Evolutionary conservation across 2,888 invertebrate genomes (phyloP).

Genomic region (Muscina levida): DNA sequence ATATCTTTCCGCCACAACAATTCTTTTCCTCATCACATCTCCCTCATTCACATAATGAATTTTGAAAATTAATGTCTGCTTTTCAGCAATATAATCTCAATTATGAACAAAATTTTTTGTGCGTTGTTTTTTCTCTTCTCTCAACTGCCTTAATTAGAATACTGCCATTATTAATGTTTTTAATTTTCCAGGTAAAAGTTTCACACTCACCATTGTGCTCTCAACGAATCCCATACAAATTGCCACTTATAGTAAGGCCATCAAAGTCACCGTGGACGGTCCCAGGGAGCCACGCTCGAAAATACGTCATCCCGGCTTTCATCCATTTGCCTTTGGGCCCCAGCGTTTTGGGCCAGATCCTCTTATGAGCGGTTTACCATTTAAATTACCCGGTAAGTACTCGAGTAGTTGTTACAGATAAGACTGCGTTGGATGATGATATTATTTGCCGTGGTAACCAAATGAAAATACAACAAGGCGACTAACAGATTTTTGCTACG

Average conservation of each 20-base stretch:
- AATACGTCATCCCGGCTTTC: slow-evolving; percentile 92
- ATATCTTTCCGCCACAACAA: no score
- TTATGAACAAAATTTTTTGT: slow-evolving; percentile 18
- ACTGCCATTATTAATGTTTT: background rate
- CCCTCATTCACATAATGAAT: background rate
- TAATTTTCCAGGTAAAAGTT: slow-evolving; percentile 92
- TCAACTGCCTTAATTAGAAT: no score
- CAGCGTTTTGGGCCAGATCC: slow-evolving; percentile 91
- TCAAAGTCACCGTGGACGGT: slow-evolving; percentile 99
- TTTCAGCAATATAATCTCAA: slow-evolving; percentile 25
- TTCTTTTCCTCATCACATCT: background rate
- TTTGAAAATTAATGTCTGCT: slow-evolving; percentile 19
- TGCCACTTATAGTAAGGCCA: slow-evolving; percentile 97
- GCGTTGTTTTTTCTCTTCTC: background rate
- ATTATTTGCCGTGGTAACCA: slow-evolving; percentile 62
- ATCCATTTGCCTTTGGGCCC: slow-evolving; percentile 93
- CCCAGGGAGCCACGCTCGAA: slow-evolving; percentile 98
- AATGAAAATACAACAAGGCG: background rate
- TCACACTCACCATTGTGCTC: slow-evolving; percentile 96
- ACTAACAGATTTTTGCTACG: no score
- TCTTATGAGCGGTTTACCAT: slow-evolving; percentile 87
- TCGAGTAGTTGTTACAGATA: slow-evolving; percentile 25
- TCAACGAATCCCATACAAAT: slow-evolving; percentile 96
- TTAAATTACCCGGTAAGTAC: slow-evolving; percentile 90
- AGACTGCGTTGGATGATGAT: slow-evolving; percentile 14